Evolutionary conservation across 2,888 invertebrate genomes (phyloP), one percentile per base, ranked within the genome.

Genomic region (Clistopyga incitator): DNA sequence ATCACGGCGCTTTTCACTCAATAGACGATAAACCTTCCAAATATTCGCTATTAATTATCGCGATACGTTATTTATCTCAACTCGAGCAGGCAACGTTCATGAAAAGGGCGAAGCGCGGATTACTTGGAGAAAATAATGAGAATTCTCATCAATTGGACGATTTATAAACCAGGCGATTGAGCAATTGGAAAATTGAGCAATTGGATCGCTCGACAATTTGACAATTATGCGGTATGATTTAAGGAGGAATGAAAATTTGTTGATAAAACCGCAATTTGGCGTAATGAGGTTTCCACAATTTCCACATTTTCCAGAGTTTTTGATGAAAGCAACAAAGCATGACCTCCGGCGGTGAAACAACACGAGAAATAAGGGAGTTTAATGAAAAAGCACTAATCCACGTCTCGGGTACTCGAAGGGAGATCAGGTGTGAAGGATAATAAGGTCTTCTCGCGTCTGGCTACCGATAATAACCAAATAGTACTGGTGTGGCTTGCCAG

Each of bases 391-490:
- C 20, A 38, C 29, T 61, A 45, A 20, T 61, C 29, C 61, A 10
- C 10, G 6, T 61, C 20, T 64, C 8, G 34, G 23, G 29, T 15
- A 3, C 23, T 34, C 47, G 6, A 18, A 47, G 86, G 84, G 89
- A 88, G 88, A 83, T 84, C 88, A 87, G 87, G 87, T 89, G 79
- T 78, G 75, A 79, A 78, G 75, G 75, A 89, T 90, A 91, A 91
- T 90, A 90, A 90, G 89, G 88, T 90, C 87, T 88, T 87, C 90
- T 89, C 89, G 82, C 81, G 88, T 87, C 64, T 89, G 88, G 86
- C 89, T 84, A 85, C 87, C 89, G 85, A 89, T 90, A 91, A 90
- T 90, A 91, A 90, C 90, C 87, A 84, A 89, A 89, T 87, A 87
- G 86, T 84, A 88, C 82, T 85, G 76, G 86, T 87, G 87, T 89